A percentile compares a stretch with the other conserved stretches of the same genome.
phyloP scores from a whole-genome alignment of 2,888 invertebrate species.

The Drosophila kambysellisi region DNA sequence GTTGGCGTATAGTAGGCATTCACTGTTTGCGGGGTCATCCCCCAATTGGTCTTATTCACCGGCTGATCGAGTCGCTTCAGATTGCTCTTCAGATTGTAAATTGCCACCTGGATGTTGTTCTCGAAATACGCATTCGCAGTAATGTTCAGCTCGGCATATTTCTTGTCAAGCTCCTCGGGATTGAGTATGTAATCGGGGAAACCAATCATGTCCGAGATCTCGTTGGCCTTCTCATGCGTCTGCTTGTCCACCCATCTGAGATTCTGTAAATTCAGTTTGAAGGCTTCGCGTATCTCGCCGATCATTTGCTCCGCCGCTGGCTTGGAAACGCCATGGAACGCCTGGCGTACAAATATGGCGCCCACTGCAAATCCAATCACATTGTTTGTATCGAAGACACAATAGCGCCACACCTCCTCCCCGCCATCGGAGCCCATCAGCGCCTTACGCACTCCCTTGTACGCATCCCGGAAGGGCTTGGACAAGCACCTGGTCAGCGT shows the following conservation, averaged over 20 bases:
- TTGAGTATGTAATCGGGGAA: conserved; percentile 97
- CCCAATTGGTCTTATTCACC: conserved; percentile 95
- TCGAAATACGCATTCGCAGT: conserved; percentile 92
- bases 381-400: conserved; percentile 95
- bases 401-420: conserved; percentile 96
- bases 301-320: conserved; percentile 95
- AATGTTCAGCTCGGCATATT: conserved; percentile 91
- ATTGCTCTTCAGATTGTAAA: conserved; percentile 92
- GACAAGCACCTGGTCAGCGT: conserved; percentile 93
- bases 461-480: conserved; percentile 94
- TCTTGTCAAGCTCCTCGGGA: conserved; percentile 92
- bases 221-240: conserved; percentile 95
- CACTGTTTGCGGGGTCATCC: conserved; percentile 96
- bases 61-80: conserved; percentile 93
- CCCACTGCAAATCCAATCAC: conserved; percentile 96
- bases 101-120: conserved; percentile 93
- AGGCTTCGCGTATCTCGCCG: conserved; percentile 93
- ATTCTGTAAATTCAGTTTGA: conserved; percentile 93
- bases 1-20: conserved; percentile 98
- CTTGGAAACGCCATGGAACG: conserved; percentile 93
- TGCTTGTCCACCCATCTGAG: conserved; percentile 98
- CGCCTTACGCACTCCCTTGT: conserved; percentile 94
- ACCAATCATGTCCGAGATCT: conserved; percentile 98
- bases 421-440: conserved; percentile 95
- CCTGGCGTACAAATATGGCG: conserved; percentile 95